Conservation (phyloP, 2,113 vertebrate species). For the Lagopus muta region DNA sequence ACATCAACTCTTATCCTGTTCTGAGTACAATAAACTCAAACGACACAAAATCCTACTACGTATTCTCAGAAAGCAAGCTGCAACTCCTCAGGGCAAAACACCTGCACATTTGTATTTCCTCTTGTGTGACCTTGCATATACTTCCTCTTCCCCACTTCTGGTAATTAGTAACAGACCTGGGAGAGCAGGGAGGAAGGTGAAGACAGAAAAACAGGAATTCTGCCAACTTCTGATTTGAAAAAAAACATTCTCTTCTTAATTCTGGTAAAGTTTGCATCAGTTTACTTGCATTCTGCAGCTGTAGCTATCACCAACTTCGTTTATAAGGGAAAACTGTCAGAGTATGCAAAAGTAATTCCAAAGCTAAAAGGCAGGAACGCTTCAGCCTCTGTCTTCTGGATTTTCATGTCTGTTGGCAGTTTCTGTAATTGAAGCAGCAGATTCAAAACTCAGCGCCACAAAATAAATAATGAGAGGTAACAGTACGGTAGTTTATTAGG, state of each 20-base stretch:
- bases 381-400: background rate
- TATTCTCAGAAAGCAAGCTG: background rate
- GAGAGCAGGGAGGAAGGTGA: background rate
- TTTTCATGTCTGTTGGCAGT: conserved; percentile 29
- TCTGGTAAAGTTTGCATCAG: background rate
- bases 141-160: background rate
- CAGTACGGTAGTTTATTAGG: background rate
- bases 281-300: background rate
- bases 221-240: background rate
- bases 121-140: background rate
- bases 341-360: conserved; percentile 43
- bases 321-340: background rate
- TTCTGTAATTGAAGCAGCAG: conserved; percentile 44
- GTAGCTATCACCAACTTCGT: background rate
- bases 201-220: background rate
- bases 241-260: background rate
- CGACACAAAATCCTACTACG: background rate
- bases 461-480: background rate
- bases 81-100: background rate
- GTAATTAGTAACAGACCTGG: background rate
- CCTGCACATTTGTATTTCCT: background rate
- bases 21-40: background rate
- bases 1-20: background rate
- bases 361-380: conserved; percentile 25
- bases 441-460: background rate